phyloP scores from a whole-genome alignment of 2,888 invertebrate species.

The Chalcis sispes region DNA sequence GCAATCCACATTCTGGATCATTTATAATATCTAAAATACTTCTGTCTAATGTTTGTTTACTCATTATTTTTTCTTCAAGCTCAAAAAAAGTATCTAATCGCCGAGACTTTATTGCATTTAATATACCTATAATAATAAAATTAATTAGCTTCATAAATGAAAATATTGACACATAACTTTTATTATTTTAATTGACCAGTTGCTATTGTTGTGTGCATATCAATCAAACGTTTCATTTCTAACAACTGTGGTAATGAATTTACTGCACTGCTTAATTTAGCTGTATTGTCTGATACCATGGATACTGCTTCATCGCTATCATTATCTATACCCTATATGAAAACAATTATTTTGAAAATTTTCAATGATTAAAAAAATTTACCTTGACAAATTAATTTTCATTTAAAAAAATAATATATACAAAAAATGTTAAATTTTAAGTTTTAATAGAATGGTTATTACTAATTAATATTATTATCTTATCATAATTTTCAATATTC shows the following conservation, averaged over 20 bases:
- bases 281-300: constrained; percentile 94
- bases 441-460: too few species aligned
- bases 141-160: too few species aligned
- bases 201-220: constrained; percentile 99
- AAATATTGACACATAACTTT: constrained; percentile 1
- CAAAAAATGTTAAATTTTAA: too few species aligned
- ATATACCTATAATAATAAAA: constrained; percentile 79
- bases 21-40: constrained; percentile 91
- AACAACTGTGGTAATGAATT: constrained; percentile 96
- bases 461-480: too few species aligned
- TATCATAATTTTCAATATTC: too few species aligned
- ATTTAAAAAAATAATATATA: constrained; percentile 2
- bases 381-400: neutral
- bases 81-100: constrained; percentile 98
- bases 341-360: constrained; percentile 23
- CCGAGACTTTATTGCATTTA: constrained; percentile 90
- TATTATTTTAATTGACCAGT: constrained; percentile 80
- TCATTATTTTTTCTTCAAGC: constrained; percentile 98
- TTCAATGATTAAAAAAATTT: constrained; percentile 4
- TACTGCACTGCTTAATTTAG: constrained; percentile 94
- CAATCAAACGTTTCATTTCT: constrained; percentile 97
- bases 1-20: constrained; percentile 90
- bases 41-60: constrained; percentile 88
- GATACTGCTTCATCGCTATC: constrained; percentile 90
- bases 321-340: constrained; percentile 86